These are phyloP conservation scores for Xyliphius kryptos DNA, from an alignment of 2,113 vertebrate genomes.

Conservation along the genomic window DNA sequence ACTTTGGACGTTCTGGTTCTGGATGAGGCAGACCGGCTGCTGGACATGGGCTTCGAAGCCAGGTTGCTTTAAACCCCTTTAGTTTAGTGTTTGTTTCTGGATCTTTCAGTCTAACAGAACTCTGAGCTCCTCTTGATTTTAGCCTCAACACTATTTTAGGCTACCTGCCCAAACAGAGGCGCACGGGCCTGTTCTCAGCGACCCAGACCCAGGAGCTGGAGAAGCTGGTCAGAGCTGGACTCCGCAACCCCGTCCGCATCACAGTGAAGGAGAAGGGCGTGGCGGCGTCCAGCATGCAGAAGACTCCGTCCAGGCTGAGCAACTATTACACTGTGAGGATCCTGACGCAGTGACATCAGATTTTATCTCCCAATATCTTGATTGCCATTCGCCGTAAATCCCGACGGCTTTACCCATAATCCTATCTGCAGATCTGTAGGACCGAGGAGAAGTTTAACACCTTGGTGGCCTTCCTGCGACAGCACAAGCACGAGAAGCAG, in stretches of 20 bases:
- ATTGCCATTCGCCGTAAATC: too few species aligned
- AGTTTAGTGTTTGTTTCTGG: neutral
- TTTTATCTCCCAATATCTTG: too few species aligned
- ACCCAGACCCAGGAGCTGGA: slow-evolving; percentile 96
- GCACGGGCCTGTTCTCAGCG: slow-evolving; percentile 92
- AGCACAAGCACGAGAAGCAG: slow-evolving; percentile 84
- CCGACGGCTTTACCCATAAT: neutral
- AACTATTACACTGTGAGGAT: slow-evolving; percentile 84
- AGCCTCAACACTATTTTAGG: slow-evolving; percentile 87
- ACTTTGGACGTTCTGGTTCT: slow-evolving; percentile 86
- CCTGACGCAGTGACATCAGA: too few species aligned
- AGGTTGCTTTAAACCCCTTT: slow-evolving; percentile 61
- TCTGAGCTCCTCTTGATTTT: slow-evolving; percentile 1
- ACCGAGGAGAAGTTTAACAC: slow-evolving; percentile 90
- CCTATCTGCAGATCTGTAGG: slow-evolving; percentile 70
- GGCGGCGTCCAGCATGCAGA: slow-evolving; percentile 71
- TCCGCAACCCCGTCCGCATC: slow-evolving; percentile 89
- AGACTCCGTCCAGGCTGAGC: slow-evolving; percentile 81
- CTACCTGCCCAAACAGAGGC: slow-evolving; percentile 86
- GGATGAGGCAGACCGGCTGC: slow-evolving; percentile 88
- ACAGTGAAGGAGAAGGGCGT: slow-evolving; percentile 89
- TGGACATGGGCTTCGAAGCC: slow-evolving; percentile 94
- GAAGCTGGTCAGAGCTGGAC: slow-evolving; percentile 87
- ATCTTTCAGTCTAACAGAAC: neutral
- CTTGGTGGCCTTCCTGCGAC: slow-evolving; percentile 84